Evolutionary conservation across 2,797 vertebrate genomes (phyloP), one percentile per base, ranked within the genome.

Genomic region (Sebastes iracundus): DNA sequence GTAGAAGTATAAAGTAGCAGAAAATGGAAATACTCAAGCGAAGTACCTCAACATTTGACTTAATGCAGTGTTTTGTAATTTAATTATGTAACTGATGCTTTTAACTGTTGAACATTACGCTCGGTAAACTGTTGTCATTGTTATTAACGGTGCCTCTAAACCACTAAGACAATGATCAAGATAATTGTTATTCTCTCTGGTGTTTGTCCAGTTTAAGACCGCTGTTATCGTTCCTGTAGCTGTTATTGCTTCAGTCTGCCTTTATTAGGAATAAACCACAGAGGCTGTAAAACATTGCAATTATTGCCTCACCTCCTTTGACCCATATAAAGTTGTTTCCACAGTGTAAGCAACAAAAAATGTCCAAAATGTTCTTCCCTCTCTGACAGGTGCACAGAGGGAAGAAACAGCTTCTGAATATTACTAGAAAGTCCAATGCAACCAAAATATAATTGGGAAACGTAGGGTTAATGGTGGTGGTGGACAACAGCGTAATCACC

Each of bases 231-330:
- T 5, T 52, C 33, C 35, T 30, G 23, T 9, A 32, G 20, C 64
- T 53, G 16, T 32, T 20, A 2, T 12, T 27, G n/a, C 6, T 28
- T 64, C 5, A 7, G 18, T 62, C 63, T 60, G 56, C 56, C 6
- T 59, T 73, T 16, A 68, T 25, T 20, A 74, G 14, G 11, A 55
- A n/a, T 68, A 73, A 80, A 65, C 72, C 12, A 25, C 71, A 58
- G 46, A 63, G 7, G 23, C 49, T 69, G 38, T 38, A 49, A 35
- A 73, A 30, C 38, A 12, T 12, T 33, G 9, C 9, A 67, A 7
- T 56, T 27, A 61, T 28, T 35, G 42, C 1, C 46, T 68, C 25
- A 62, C 42, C 55, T 61, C 5, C 12, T 59, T 2, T 38, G 30
- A 61, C 33, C 28, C 71, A 11, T 2, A 14, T 6, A 32, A 61